Evolutionary conservation across 1,140 invertebrate species (phyloP).

Genomic region (Portunus trituberculatus): DNA sequence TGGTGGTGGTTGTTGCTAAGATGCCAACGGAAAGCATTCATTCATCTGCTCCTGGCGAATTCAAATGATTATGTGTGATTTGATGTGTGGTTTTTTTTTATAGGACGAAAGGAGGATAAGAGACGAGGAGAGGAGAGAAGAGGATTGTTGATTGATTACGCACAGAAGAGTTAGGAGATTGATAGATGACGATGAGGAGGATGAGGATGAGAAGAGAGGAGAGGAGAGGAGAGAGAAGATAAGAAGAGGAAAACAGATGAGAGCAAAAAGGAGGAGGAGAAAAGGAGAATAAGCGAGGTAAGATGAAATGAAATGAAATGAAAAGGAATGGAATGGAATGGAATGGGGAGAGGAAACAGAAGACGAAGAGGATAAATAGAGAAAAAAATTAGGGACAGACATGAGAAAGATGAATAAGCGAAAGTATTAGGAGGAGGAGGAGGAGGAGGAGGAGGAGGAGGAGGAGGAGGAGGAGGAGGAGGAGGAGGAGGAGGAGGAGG

Average conservation of each 20-base stretch:
- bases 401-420: neutral
- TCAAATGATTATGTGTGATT: too few relatives aligned
- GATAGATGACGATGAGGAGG: too few relatives aligned
- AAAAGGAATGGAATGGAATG: neutral
- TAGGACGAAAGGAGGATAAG: too few relatives aligned
- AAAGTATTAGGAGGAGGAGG: neutral
- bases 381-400: too few relatives aligned
- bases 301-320: neutral
- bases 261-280: neutral
- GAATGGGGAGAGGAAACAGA: neutral
- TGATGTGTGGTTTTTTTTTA: too few relatives aligned
- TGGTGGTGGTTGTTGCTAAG: too few relatives aligned
- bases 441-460: neutral
- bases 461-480: neutral
- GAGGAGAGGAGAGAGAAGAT: neutral
- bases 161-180: too few relatives aligned
- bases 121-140: too few relatives aligned
- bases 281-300: neutral
- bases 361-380: neutral
- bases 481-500: conserved; percentile 22
- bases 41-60: too few relatives aligned
- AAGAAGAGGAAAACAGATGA: neutral
- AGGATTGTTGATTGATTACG: too few relatives aligned
- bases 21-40: too few relatives aligned
- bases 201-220: neutral